Evolutionary conservation across 1,140 invertebrate genomes (phyloP).

Genomic region (Orussus abietinus): DNA sequence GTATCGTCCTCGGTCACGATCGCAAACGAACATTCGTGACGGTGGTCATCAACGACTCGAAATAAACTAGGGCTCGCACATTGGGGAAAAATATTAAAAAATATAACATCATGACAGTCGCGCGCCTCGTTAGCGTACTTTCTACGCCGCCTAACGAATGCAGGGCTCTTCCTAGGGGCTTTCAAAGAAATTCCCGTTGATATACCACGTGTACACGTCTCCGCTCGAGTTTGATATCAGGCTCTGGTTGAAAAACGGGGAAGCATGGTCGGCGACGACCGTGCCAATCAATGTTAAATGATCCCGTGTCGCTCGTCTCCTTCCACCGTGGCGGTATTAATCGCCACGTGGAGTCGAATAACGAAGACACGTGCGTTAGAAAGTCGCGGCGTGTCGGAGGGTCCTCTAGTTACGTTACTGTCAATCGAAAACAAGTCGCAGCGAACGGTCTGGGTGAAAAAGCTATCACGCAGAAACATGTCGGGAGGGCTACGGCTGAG

Average conservation of each 20-base stretch:
- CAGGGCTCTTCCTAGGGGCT: conserved; percentile 31
- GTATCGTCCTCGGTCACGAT: conserved; percentile 22
- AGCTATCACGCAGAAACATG: not conserved
- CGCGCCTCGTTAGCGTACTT: conserved; percentile 32
- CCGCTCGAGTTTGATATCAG: no score
- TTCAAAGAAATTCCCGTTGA: conserved; percentile 27
- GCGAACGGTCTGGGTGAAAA: conserved; percentile 6
- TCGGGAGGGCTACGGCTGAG: no score
- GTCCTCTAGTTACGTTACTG: no score
- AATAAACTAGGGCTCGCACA: conserved; percentile 20
- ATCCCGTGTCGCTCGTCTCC: no score
- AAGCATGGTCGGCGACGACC: no score
- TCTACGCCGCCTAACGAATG: conserved; percentile 30
- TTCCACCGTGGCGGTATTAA: no score
- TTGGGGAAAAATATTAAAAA: conserved; percentile 33
- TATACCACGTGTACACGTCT: conserved; percentile 36
- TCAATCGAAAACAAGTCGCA: not conserved
- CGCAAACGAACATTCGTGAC: conserved; percentile 33
- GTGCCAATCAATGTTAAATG: no score
- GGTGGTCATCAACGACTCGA: conserved; percentile 24
- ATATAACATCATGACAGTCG: conserved; percentile 33
- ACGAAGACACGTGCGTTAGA: no score
- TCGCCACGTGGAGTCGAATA: no score
- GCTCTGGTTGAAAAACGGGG: no score
- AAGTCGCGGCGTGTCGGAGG: no score